phyloP scores from a whole-genome alignment of 2,888 invertebrate genomes.

The Drosophila mercatorum region DNA sequence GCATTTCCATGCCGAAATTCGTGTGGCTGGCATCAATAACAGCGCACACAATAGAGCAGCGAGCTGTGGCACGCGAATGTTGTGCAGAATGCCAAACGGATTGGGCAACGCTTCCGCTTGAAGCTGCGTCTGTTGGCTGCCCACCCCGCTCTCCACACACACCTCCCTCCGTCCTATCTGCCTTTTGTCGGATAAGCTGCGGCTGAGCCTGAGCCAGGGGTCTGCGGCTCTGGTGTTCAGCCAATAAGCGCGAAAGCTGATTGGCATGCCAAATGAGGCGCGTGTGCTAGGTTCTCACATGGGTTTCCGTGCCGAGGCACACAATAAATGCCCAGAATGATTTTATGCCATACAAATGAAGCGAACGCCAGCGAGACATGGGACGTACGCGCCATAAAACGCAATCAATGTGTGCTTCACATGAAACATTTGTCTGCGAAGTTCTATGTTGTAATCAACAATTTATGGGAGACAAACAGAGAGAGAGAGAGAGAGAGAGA shows the following conservation, averaged over 20 bases:
- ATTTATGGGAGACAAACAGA: constrained; percentile 32
- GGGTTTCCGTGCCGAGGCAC: constrained; percentile 10
- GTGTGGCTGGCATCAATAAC: constrained; percentile 45
- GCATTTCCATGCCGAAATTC: constrained; percentile 50
- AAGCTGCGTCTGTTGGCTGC: constrained; percentile 14
- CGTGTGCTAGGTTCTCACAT: constrained; percentile 40
- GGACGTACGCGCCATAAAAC: constrained; percentile 8
- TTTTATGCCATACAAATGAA: constrained; percentile 41
- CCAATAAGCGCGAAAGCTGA: constrained; percentile 69
- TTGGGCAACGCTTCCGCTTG: constrained; percentile 57
- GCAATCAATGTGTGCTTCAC: constrained; percentile 42
- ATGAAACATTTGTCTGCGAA: constrained; percentile 26
- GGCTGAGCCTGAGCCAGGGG: constrained; percentile 15
- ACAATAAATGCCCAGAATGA: constrained; percentile 61
- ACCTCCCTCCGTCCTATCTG: not conserved
- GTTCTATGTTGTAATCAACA: constrained; percentile 20
- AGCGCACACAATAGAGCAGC: constrained; percentile 38
- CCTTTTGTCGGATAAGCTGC: constrained; percentile 15
- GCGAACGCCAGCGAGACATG: not conserved
- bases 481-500: constrained; percentile 4
- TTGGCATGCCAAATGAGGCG: constrained; percentile 73
- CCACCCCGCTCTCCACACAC: constrained; percentile 12
- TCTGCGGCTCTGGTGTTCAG: constrained; percentile 23
- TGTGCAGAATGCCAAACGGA: constrained; percentile 56
- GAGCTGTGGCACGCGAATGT: constrained; percentile 55